Evolutionary conservation across 2,797 vertebrate genomes (phyloP).

Genomic region (Macrochelys suwanniensis): DNA sequence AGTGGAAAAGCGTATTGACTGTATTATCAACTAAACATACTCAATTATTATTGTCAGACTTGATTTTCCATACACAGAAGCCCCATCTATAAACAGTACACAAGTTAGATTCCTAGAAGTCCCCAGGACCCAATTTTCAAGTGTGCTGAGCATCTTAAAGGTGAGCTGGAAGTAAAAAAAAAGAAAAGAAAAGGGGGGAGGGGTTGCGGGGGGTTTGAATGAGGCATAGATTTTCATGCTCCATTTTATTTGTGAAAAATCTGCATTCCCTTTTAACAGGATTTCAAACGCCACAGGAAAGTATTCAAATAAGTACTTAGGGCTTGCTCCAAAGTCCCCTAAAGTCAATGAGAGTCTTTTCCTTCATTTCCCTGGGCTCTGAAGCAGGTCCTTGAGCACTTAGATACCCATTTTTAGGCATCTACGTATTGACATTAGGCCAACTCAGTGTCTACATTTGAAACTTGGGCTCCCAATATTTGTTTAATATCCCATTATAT

Average conservation of each 20-base stretch:
- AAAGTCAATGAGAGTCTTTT: slow-evolving; percentile 6
- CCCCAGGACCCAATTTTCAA: slow-evolving; percentile 61
- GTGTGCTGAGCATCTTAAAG: slow-evolving; percentile 34
- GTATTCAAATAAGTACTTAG: neutral
- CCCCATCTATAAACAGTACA: slow-evolving; percentile 49
- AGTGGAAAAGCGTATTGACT: slow-evolving; percentile 11
- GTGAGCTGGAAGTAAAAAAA: slow-evolving; percentile 29
- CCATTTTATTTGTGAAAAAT: slow-evolving; percentile 15
- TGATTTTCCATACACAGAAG: slow-evolving; percentile 71
- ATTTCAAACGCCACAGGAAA: neutral
- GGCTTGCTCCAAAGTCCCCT: neutral
- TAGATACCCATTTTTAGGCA: neutral
- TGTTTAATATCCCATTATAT: rapidly evolving
- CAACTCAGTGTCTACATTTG: neutral
- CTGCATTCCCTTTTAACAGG: neutral
- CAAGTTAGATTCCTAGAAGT: slow-evolving; percentile 42
- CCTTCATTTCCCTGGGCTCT: neutral
- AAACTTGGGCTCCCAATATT: slow-evolving; percentile 25
- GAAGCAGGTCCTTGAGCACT: neutral
- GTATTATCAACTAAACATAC: neutral
- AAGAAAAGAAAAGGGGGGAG: rapidly evolving
- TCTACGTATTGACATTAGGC: neutral
- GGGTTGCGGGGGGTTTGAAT: rapidly evolving
- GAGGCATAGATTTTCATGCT: neutral
- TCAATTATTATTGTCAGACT: slow-evolving; percentile 17